Evolutionary conservation across 64 coral and sea anemone genomes (phyloP).

Genomic region (Pocillopora verrucosa): DNA sequence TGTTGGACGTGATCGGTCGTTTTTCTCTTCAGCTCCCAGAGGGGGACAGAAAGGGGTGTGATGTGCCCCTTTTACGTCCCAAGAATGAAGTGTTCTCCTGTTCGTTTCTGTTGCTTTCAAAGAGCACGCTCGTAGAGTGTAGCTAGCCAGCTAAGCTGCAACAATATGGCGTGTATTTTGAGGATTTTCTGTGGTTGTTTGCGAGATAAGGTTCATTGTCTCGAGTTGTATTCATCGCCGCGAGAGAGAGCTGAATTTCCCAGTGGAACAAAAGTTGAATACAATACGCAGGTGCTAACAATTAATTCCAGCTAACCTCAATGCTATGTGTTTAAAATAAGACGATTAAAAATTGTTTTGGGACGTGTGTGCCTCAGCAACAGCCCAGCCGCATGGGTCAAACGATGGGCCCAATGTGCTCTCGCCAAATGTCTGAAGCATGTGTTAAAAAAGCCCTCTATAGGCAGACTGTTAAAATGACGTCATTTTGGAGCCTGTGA

Average conservation of each 20-base stretch:
- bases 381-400: constrained; percentile 19
- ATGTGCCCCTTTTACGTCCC: constrained; percentile 15
- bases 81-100: not conserved
- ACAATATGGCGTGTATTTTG: constrained; percentile 41
- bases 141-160: constrained; percentile 25
- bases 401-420: constrained; percentile 24
- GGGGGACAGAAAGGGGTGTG: constrained; percentile 39
- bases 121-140: not conserved
- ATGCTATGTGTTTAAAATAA: constrained; percentile 83
- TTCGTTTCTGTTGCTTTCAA: constrained; percentile 2
- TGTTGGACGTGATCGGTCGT: not conserved
- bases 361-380: constrained; percentile 87
- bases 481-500: constrained; percentile 8
- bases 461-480: not conserved
- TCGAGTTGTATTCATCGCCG: constrained; percentile 66
- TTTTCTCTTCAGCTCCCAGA: constrained; percentile 3
- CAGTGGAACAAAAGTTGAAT: constrained; percentile 87
- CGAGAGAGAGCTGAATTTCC: constrained; percentile 71
- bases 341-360: constrained; percentile 68
- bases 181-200: constrained; percentile 72
- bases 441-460: constrained; percentile 40
- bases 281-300: constrained; percentile 98
- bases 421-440: constrained; percentile 25
- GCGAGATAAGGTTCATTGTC: constrained; percentile 68
- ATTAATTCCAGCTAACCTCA: constrained; percentile 85